Evolutionary conservation across 1,140 invertebrate species (phyloP).

Genomic region (Sinella curviseta): DNA sequence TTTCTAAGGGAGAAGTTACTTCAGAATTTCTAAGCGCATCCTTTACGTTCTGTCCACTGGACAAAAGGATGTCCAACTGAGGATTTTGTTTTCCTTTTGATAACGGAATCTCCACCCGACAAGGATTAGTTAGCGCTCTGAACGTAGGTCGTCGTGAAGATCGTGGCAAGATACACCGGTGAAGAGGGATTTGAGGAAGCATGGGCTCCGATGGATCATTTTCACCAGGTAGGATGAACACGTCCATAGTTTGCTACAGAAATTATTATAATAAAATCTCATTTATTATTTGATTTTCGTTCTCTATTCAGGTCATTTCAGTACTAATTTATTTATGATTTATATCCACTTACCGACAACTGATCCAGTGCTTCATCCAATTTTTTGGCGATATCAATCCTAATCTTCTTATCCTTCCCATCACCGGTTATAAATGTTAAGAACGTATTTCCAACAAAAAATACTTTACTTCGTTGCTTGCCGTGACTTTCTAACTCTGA

Average conservation of each 20-base stretch:
- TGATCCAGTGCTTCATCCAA: slow-evolving; percentile 38
- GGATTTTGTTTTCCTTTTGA: not conserved
- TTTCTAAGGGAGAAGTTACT: slow-evolving; percentile 31
- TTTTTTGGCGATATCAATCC: slow-evolving; percentile 31
- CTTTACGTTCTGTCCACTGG: slow-evolving; percentile 40
- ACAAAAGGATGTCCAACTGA: slow-evolving; percentile 29
- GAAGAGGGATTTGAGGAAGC: slow-evolving; percentile 45
- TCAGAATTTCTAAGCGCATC: slow-evolving; percentile 43
- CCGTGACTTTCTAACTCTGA: slow-evolving; percentile 30
- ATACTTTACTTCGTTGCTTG: slow-evolving; percentile 27
- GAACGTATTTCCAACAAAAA: slow-evolving; percentile 43
- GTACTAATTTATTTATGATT: not conserved
- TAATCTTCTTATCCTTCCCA: slow-evolving; percentile 21
- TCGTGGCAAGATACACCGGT: slow-evolving; percentile 38
- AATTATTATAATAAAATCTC: not conserved
- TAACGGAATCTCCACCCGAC: slow-evolving; percentile 24
- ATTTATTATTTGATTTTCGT: slow-evolving; percentile 1
- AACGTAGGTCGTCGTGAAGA: slow-evolving; percentile 31
- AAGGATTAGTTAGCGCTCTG: slow-evolving; percentile 43
- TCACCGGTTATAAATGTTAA: not conserved
- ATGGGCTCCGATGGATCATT: slow-evolving; percentile 41
- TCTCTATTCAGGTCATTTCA: not conserved
- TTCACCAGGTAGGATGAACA: slow-evolving; percentile 43
- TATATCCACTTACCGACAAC: slow-evolving; percentile 43
- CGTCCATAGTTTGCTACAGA: slow-evolving; percentile 44